Percentiles rank a stretch among this genome's conserved stretches.
Evolutionary conservation across 2,113 vertebrate species (phyloP).

Genomic region (Marmota monax): DNA sequence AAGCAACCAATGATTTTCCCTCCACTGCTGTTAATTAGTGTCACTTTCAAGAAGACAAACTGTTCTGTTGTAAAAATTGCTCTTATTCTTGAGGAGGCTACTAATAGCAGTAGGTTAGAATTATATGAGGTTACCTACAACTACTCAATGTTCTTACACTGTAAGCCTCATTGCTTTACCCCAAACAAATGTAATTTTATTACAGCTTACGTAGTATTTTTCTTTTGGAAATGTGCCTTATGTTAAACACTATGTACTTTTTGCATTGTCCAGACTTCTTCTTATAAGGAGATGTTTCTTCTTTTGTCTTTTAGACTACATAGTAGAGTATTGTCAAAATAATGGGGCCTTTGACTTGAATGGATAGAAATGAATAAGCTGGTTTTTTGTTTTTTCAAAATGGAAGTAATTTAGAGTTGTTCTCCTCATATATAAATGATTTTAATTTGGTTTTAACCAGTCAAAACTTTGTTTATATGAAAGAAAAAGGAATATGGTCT

Average conservation of each 20-base stretch:
- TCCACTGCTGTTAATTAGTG: conserved; percentile 89
- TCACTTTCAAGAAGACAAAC: conserved; percentile 87
- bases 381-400: conserved; percentile 78
- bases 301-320: conserved; percentile 81
- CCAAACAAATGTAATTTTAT: conserved; percentile 83
- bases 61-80: conserved; percentile 84
- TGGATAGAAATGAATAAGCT: conserved; percentile 79
- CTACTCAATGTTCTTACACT: conserved; percentile 92
- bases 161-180: conserved; percentile 87
- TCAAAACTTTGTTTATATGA: conserved; percentile 74
- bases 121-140: conserved; percentile 85
- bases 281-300: conserved; percentile 76
- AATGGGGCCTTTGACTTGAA: conserved; percentile 80
- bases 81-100: conserved; percentile 85
- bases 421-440: conserved; percentile 62
- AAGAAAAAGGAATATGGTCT: conserved; percentile 69
- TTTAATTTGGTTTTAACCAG: conserved; percentile 80
- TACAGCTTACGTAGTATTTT: conserved; percentile 79
- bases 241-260: conserved; percentile 86
- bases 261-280: conserved; percentile 74
- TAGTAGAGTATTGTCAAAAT: conserved; percentile 81
- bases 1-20: conserved; percentile 89
- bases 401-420: conserved; percentile 76
- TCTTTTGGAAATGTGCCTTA: conserved; percentile 84
- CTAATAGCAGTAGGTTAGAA: conserved; percentile 86